Evolutionary conservation across 2,113 vertebrate genomes (phyloP).

Genomic region (Cephalopterus ornatus): DNA sequence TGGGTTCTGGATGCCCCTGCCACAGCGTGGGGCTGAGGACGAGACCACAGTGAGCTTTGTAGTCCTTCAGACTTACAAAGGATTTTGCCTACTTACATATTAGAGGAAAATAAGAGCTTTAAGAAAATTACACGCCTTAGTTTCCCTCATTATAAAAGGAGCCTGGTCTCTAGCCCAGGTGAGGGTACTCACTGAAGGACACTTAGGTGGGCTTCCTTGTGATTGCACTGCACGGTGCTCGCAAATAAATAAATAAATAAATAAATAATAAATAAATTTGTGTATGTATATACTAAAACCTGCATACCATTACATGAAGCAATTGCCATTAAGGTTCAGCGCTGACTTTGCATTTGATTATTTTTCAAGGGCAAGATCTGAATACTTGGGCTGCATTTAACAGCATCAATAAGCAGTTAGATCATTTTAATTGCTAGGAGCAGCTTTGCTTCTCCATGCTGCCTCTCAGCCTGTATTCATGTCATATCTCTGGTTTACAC

Average conservation of each 20-base stretch:
- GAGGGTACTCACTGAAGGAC: not conserved
- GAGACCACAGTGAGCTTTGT: not conserved
- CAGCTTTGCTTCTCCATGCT: not conserved
- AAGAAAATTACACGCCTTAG: too few relatives aligned
- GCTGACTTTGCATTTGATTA: not conserved
- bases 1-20: not conserved
- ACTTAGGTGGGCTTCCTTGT: not conserved
- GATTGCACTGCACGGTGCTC: not conserved
- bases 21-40: not conserved
- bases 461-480: not conserved
- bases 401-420: not conserved
- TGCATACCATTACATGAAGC: not conserved
- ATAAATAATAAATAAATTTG: rapidly evolving
- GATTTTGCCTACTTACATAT: not conserved
- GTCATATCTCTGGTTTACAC: not conserved
- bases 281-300: not conserved
- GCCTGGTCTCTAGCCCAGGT: not conserved
- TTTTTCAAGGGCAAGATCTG: not conserved
- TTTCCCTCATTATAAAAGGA: not conserved
- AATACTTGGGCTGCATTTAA: not conserved
- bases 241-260: not conserved
- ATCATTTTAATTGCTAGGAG: not conserved
- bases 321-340: not conserved
- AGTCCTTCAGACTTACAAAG: not conserved
- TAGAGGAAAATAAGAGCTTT: not conserved